phyloP scores from a whole-genome alignment of 2,113 vertebrate species.

The Morone saxatilis region DNA sequence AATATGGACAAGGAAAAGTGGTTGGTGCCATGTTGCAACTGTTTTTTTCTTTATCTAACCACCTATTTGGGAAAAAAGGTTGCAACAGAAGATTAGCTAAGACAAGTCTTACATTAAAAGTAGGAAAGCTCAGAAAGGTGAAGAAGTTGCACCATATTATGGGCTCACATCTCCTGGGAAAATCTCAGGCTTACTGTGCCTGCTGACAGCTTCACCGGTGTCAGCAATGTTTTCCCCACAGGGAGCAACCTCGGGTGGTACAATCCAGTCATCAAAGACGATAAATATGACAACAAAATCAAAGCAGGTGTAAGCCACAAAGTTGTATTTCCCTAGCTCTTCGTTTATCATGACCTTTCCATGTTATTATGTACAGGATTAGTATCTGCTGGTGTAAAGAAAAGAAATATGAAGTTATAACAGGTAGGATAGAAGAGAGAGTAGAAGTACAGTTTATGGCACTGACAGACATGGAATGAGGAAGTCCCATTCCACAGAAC shows the following conservation, averaged over 20 bases:
- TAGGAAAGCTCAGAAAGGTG: not conserved
- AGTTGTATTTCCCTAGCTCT: not conserved
- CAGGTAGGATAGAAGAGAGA: not conserved
- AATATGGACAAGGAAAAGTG: not conserved
- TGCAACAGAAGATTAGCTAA: not conserved
- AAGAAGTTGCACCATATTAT: not conserved
- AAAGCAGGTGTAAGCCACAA: not conserved
- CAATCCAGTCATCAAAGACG: constrained; percentile 17
- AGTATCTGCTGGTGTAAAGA: not conserved
- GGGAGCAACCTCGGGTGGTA: constrained; percentile 1
- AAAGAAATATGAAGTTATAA: not conserved
- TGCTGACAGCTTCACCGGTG: constrained; percentile 10
- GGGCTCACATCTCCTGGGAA: not conserved
- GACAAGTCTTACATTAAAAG: not conserved
- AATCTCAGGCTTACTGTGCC: not conserved
- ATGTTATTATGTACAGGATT: not conserved
- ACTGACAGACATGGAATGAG: constrained; percentile 8
- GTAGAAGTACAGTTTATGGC: not conserved
- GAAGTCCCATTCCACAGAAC: constrained; percentile 34
- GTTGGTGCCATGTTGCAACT: not conserved
- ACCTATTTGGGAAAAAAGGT: not conserved
- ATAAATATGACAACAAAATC: constrained; percentile 16
- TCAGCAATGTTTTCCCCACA: constrained; percentile 6
- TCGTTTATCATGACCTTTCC: not conserved
- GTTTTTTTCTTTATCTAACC: not conserved